Conservation (phyloP, 2,113 vertebrate genomes). For the Grammomys dolichurus region DNA sequence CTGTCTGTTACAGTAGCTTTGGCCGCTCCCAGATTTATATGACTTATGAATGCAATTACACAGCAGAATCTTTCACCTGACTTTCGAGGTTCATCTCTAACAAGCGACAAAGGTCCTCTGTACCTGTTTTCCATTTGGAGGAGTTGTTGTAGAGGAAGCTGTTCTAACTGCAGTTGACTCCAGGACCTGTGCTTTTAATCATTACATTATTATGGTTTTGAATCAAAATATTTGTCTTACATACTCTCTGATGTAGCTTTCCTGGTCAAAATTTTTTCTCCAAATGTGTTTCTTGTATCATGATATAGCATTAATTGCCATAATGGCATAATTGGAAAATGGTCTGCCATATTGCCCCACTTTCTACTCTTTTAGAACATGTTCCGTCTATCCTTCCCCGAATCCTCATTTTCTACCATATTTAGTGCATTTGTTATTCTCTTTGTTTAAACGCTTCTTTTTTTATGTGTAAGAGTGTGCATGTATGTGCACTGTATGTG, state of each 20-base stretch:
- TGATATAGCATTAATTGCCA: background rate
- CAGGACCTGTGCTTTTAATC: background rate
- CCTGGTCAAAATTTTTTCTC: background rate
- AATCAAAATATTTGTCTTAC: background rate
- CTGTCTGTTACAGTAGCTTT: background rate
- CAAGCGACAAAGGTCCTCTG: background rate
- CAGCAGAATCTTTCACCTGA: background rate
- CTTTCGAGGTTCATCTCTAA: background rate
- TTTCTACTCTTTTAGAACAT: background rate
- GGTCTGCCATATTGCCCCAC: background rate
- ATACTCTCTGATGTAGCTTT: background rate
- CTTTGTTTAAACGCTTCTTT: background rate
- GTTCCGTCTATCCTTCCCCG: background rate
- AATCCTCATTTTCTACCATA: slow-evolving; percentile 32
- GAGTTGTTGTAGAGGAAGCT: background rate
- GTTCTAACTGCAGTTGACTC: background rate
- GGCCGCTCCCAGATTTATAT: background rate
- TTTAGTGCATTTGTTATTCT: background rate
- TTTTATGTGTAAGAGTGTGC: background rate
- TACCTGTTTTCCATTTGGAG: background rate
- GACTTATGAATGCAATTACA: background rate
- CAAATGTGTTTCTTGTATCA: background rate
- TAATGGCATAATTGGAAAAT: too few species aligned
- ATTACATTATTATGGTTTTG: background rate
- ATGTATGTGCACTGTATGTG: background rate